These are phyloP conservation scores for Drosophila meridiana DNA, from an alignment of 2,888 invertebrate genomes.

Conservation along the genomic window DNA sequence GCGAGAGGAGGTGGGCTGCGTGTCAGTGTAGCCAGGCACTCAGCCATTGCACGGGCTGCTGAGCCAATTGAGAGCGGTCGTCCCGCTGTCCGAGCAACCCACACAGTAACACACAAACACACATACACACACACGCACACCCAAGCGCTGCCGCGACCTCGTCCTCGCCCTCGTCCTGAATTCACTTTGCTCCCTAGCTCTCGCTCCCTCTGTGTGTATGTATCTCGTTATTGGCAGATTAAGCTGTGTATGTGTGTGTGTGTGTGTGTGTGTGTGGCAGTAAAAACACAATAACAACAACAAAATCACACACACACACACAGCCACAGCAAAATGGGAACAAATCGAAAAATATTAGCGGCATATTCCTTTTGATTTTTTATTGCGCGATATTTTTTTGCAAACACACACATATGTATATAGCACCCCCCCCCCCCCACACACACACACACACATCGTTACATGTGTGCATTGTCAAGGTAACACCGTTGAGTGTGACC, in stretches of 20 bases:
- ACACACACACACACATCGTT: not conserved
- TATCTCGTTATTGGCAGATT: slow-evolving; percentile 68
- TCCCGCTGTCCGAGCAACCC: slow-evolving; percentile 3
- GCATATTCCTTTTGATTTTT: slow-evolving; percentile 73
- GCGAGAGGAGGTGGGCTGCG: not conserved
- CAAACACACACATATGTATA: slow-evolving; percentile 14
- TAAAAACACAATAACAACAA: slow-evolving; percentile 28
- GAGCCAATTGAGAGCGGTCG: slow-evolving; percentile 54
- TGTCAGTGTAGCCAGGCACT: slow-evolving; percentile 66
- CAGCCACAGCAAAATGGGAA: slow-evolving; percentile 28
- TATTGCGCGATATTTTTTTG: slow-evolving; percentile 52
- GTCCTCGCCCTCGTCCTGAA: slow-evolving; percentile 4
- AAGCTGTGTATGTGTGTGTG: slow-evolving; percentile 28
- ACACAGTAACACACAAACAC: not conserved
- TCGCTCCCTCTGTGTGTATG: slow-evolving; percentile 17
- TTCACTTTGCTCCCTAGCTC: slow-evolving; percentile 6
- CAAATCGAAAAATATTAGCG: slow-evolving; percentile 75
- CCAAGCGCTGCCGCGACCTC: not conserved
- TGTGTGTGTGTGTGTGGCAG: slow-evolving; percentile 17
- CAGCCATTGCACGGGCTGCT: slow-evolving; percentile 63
- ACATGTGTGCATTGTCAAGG: slow-evolving; percentile 6
- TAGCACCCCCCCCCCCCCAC: not conserved
- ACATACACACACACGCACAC: not conserved
- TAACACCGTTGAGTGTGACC: slow-evolving; percentile 26
- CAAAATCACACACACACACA: slow-evolving; percentile 13